phyloP scores from a whole-genome alignment of 2,797 vertebrate species.

The Ptychobarbus kaznakovi region DNA sequence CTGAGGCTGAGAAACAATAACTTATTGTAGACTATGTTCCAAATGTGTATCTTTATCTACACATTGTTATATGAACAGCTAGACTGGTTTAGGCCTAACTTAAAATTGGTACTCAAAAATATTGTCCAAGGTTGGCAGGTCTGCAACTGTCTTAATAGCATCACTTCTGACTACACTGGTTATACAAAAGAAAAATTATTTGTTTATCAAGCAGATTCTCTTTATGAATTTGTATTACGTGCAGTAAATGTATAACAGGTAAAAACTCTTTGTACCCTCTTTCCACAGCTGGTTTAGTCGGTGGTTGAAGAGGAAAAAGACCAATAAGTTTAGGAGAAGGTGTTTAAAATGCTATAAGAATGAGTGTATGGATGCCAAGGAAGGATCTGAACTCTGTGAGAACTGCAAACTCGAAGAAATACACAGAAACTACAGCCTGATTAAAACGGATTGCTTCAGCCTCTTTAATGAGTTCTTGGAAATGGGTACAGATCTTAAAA shows the following conservation, averaged over 20 bases:
- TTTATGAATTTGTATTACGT: neutral
- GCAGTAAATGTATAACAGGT: neutral
- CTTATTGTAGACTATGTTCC: neutral
- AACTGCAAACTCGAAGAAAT: conserved; percentile 79
- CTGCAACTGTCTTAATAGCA: no score
- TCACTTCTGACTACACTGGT: no score
- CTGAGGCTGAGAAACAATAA: neutral
- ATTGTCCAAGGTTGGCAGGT: no score
- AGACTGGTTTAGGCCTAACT: no score
- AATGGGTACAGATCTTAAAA: conserved; percentile 81
- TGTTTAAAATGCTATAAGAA: conserved; percentile 75
- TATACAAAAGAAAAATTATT: no score
- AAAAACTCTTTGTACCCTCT: neutral
- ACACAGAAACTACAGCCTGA: conserved; percentile 84
- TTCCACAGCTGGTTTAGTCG: conserved; percentile 75
- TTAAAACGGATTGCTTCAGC: conserved; percentile 83
- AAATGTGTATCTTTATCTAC: no score
- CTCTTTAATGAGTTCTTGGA: conserved; percentile 93
- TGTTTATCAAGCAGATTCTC: neutral
- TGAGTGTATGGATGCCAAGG: conserved; percentile 64
- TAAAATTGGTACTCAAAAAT: no score
- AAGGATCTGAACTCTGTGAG: conserved; percentile 70
- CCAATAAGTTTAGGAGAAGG: conserved; percentile 69
- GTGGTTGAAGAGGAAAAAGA: conserved; percentile 59
- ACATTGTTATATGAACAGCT: no score